Evolutionary conservation across 2,113 vertebrate genomes (phyloP), one percentile per base, ranked within the genome.

Genomic region (Leuciscus idus): DNA sequence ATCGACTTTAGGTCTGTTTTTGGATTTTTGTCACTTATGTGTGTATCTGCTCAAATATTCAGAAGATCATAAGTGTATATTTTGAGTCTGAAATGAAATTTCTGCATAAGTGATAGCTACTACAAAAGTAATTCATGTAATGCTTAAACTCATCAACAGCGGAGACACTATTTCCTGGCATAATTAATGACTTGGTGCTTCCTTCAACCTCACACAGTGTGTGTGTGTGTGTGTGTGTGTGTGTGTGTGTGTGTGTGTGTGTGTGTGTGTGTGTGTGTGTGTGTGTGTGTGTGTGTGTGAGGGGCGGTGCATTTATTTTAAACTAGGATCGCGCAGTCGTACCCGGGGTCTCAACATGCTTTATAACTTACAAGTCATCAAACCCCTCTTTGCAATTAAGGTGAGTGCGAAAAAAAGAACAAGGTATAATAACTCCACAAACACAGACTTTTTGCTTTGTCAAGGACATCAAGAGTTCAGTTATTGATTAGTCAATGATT

Each of bases 261-360:
- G 74, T 19, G 46, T n/a, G 39, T 23, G 70, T 33, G 74, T 73
- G 50, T 76, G 48, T 52, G 73, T 76, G 74, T 30, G 74, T 28
- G 74, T 50, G 74, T 28, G 74, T 30, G 74, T 19, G 46, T n/a
- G 39, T 23, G 70, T 33, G 74, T 73, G 50, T 76, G 55, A 88
- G 88, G 84, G 88, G 86, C 77, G 88, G 80, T 72, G 83, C 79
- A 81, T 90, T 87, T 88, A 81, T 90, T 87, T 89, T 85, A 86
- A 84, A 87, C 61, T 91, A 88, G 92, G 90, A 92, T 90, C 87
- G 77, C 33, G 17, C 79, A 89, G 86, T 93, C 89, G 88, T 86
- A 48, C 50, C 79, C 81, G 86, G 89, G 92, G 92, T 94, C 92
- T 61, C 81, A 86, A 50, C 72, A 33, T 83, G 86, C 86, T 85